Conservation (phyloP, 2,797 vertebrate species). For the Nasua narica region DNA sequence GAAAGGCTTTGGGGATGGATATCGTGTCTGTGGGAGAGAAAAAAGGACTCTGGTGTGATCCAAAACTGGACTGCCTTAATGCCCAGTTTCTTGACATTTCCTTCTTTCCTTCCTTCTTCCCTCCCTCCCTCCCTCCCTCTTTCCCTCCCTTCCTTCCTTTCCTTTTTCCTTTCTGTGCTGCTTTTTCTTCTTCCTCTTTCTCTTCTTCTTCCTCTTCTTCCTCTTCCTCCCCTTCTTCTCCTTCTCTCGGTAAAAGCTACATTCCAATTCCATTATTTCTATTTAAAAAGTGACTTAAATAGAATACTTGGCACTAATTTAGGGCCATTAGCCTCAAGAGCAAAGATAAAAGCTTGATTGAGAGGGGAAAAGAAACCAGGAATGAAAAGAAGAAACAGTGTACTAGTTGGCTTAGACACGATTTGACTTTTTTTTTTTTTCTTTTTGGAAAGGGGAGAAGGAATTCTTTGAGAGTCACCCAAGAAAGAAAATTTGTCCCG, state of each 20-base stretch:
- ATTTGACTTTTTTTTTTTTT: not conserved
- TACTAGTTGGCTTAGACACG: not conserved
- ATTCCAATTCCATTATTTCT: not conserved
- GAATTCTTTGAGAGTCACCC: not conserved
- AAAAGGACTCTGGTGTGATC: not conserved
- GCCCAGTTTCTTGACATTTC: not conserved
- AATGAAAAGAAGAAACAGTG: not conserved
- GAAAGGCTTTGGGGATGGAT: not conserved
- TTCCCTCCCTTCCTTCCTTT: too few species aligned
- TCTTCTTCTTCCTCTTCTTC: not conserved
- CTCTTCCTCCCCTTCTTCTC: fast-evolving
- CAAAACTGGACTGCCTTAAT: not conserved
- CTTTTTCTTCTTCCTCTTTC: not conserved
- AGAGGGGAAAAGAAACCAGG: not conserved
- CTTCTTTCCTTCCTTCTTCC: too few species aligned
- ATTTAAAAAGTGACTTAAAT: not conserved
- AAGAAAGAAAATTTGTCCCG: not conserved
- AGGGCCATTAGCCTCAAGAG: not conserved
- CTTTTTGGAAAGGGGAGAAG: not conserved
- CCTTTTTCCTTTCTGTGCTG: too few species aligned
- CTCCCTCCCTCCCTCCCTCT: not conserved
- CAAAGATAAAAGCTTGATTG: not conserved
- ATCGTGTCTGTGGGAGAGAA: not conserved
- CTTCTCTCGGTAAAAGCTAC: not conserved
- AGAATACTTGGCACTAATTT: not conserved